A percentile compares a stretch with the other conserved stretches of the same genome.
Conservation (phyloP, 1,140 invertebrate genomes). For the Pseudomyrmex pallidus region DNA sequence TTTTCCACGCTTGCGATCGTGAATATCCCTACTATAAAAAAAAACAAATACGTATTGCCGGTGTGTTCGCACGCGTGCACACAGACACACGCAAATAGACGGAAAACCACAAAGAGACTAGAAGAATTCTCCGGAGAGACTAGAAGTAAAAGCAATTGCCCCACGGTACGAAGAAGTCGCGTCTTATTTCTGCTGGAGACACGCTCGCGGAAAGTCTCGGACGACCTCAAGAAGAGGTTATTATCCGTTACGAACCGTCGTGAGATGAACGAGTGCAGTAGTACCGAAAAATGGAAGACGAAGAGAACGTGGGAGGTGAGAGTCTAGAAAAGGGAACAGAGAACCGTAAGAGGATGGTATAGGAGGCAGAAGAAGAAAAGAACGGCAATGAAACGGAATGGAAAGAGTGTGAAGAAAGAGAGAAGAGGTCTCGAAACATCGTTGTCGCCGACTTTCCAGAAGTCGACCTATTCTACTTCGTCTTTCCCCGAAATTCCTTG, state of each 20-base stretch:
- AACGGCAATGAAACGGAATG: background rate
- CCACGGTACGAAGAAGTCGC: constrained; percentile 50
- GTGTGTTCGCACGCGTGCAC: background rate
- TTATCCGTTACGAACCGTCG: constrained; percentile 61
- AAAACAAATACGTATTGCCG: constrained; percentile 15
- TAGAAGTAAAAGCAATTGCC: constrained; percentile 70
- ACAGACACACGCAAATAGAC: background rate
- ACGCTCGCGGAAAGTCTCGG: constrained; percentile 27
- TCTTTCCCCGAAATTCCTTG: constrained; percentile 44
- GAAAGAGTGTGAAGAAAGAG: background rate
- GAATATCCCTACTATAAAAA: background rate
- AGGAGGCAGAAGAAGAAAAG: constrained; percentile 10
- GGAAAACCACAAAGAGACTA: constrained; percentile 28
- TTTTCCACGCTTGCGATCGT: background rate
- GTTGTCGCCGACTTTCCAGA: constrained; percentile 38
- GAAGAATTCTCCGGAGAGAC: constrained; percentile 44
- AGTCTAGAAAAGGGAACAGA: background rate
- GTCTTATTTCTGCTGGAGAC: constrained; percentile 64
- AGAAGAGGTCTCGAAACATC: constrained; percentile 21
- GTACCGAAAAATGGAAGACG: constrained; percentile 45
- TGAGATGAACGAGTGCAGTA: constrained; percentile 30
- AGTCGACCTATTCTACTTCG: constrained; percentile 33
- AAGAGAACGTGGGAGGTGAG: constrained; percentile 29
- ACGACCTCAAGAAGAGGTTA: constrained; percentile 63
- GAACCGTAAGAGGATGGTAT: background rate